Evolutionary conservation across 2,888 invertebrate genomes (phyloP).

Genomic region (Odontocolon sp.): DNA sequence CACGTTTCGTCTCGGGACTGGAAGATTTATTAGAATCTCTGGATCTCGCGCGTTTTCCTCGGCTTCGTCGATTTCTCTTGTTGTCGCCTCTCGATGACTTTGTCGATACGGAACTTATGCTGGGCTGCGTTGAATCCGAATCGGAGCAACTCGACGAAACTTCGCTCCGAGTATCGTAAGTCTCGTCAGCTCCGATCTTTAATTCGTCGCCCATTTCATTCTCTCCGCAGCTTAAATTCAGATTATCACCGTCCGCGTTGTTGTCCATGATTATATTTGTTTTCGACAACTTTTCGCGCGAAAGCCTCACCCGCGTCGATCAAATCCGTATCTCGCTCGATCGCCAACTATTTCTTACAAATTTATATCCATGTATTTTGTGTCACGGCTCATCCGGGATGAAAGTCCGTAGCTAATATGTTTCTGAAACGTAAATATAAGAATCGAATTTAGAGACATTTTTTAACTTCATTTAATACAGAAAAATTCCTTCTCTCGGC

Average conservation of each 20-base stretch:
- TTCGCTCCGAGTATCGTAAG: conserved; percentile 93
- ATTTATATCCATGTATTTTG: conserved; percentile 44
- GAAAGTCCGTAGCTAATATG: conserved; percentile 51
- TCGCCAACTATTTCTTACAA: conserved; percentile 39
- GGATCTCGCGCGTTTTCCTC: conserved; percentile 75
- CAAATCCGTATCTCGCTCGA: neutral
- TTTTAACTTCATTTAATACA: neutral
- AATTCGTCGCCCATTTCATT: conserved; percentile 90
- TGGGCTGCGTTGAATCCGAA: conserved; percentile 85
- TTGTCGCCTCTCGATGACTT: conserved; percentile 83
- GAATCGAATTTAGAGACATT: conserved; percentile 33
- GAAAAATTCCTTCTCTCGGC: neutral
- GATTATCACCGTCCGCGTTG: conserved; percentile 75
- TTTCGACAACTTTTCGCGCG: neutral
- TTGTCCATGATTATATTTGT: conserved; percentile 60
- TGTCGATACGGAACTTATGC: conserved; percentile 90
- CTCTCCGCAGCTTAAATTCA: conserved; percentile 77
- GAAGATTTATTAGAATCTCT: conserved; percentile 75
- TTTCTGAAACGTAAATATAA: conserved; percentile 53
- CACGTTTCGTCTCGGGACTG: conserved; percentile 78
- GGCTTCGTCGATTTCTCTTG: conserved; percentile 75
- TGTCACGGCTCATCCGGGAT: conserved; percentile 50
- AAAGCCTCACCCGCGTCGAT: neutral
- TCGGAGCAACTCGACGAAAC: conserved; percentile 91
- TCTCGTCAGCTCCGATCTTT: conserved; percentile 88